Percentiles rank a stretch among this genome's conserved stretches.
Evolutionary conservation across 2,113 vertebrate genomes (phyloP).

Genomic region (Lepisosteus osseus): DNA sequence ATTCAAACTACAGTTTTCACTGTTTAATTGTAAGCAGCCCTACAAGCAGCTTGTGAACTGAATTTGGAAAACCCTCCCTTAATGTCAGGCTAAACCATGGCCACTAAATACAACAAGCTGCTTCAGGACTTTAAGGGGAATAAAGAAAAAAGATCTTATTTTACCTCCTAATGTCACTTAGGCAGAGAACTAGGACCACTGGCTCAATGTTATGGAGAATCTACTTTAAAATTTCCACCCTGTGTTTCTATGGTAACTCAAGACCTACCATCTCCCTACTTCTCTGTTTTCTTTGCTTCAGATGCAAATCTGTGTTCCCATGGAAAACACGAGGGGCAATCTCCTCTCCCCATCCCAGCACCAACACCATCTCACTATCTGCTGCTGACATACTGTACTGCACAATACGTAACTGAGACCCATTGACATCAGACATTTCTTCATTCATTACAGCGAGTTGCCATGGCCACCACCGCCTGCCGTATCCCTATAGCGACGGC

Average conservation of each 20-base stretch:
- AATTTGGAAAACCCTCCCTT: no score
- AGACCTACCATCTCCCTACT: background rate
- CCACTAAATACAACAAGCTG: no score
- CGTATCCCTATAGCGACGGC: constrained; percentile 15
- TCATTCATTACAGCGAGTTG: constrained; percentile 1
- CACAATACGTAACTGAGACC: background rate
- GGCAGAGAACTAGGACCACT: no score
- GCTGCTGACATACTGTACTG: no score
- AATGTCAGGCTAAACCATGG: no score
- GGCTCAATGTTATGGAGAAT: no score
- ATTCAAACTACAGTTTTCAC: no score
- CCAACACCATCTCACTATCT: background rate
- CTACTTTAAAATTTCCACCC: background rate
- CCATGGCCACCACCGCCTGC: background rate
- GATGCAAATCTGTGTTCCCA: background rate
- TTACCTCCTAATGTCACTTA: no score
- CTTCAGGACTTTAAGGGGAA: no score
- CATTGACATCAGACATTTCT: background rate
- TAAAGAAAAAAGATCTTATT: no score
- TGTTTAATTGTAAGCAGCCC: no score
- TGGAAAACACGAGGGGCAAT: background rate
- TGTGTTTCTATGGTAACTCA: constrained; percentile 1
- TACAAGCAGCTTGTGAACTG: no score
- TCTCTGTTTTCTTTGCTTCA: background rate
- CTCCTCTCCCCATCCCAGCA: background rate